Base-by-base conservation (phyloP, 23 tunicate genomes). In the Styela plicata region DNA sequence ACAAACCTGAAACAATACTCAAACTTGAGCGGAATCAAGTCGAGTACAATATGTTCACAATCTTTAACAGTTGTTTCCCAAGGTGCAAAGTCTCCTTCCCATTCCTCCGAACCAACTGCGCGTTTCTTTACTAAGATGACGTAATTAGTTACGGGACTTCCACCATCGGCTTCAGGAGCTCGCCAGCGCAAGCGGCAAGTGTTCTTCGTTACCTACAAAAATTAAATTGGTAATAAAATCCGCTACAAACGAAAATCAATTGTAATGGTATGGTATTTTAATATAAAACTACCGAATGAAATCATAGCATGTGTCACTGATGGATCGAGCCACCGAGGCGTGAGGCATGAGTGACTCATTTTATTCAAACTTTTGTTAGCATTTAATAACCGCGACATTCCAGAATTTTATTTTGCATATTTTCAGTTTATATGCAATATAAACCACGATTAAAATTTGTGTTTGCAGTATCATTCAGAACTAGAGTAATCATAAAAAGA, bases 1-100 rank as follows among this genome's bases (percentile, higher is more conserved):
- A 44, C 71, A 67, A 1, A 93, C 98, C 91, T 88, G 97, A 96
- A 96, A 31, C 33, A 57, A 69, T 96, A 96, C 73, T 96, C 90
- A 61, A 69, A 81, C 31, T 87, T 80, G 83, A 95, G 61, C 28
- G 99, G 92, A 19, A 96, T 88, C 33, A 96, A 61, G 79, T 89
- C 97, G 0, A 80, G 80, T 24, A 96, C 94, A 5, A 85, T 89
- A 65, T 87, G 91, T 74, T 96, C 99, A 64, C 86, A 86, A 66
- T 83, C 90, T 20, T 84, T 78, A 5, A 96, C 85, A 24, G 85
- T 75, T 37, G 69, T 24, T 69, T 96, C 94, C 94, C 99, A 96
- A 20, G 94, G 88, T 1, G 87, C 87, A 64, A 84, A 96, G 36
- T 87, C 91, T n/a, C 80, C 91, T 20, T 85, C 79, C 99, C 99